Evolutionary conservation across 2,888 invertebrate species (phyloP), one percentile per base, ranked within the genome.

Genomic region (Amblyjoppa proteus): DNA sequence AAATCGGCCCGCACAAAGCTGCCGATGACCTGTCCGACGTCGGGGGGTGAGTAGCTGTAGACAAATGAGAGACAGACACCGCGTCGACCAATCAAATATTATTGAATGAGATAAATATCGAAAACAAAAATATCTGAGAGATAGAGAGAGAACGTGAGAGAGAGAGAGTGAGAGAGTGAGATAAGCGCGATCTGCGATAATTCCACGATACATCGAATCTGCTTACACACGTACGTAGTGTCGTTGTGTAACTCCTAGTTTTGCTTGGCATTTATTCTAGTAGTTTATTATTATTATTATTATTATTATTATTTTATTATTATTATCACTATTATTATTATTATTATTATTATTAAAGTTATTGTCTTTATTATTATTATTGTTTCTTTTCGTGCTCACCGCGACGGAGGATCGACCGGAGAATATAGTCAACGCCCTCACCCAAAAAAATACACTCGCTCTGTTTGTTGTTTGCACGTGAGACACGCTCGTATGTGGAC

Each of bases 41-140:
- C 89, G 95, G 95, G 91, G 95, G 95, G 95, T 95, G 95, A 95
- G 95, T 95, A 93, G 89, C 83, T 86, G 90, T 91, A 91, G 90
- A 91, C 84, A 89, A 84, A 88, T 75, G 20, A 73, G n/a, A 76
- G 45, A 77, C 66, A 69, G 64, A 78, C 75, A 61, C 70, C 9
- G 16, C 70, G 79, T 68, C 53, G 73, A 84, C 69, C 78, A 76
- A 84, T 78, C 41, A 76, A 88, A 64, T 61, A 70, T 56, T 56
- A 51, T 45, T 70, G 76, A 69, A 75, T 68, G 78, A 81, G 51
- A 78, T 49, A 73, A 28, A 70, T 58, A 58, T 58, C 20, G 58
- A 53, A 74, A 61, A 45, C 71, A 61, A 74, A 64, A 58, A 74
- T 38, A 25, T 25, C 28, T 16, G 20, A 69, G 16, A 56, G 9